Evolutionary conservation across 1,140 invertebrate genomes (phyloP).

Genomic region (Platyscapa corneri): DNA sequence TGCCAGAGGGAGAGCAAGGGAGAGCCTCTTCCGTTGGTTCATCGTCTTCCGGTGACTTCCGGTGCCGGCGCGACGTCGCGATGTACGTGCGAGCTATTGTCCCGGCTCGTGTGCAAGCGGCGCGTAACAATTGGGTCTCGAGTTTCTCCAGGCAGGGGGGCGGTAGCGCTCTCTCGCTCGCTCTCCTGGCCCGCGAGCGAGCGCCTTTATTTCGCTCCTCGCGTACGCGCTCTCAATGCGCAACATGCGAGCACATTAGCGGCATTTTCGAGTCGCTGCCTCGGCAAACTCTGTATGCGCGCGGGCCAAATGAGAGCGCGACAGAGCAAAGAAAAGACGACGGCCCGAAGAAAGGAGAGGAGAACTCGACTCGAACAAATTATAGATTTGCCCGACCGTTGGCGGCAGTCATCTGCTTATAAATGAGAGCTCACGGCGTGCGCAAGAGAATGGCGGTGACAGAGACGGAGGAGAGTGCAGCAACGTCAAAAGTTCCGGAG

Average conservation of each 20-base stretch:
- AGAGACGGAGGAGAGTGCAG: conserved; percentile 10
- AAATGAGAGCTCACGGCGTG: conserved; percentile 56
- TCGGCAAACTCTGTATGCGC: conserved; percentile 51
- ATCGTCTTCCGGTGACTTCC: conserved; percentile 74
- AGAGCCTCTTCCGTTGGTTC: conserved; percentile 69
- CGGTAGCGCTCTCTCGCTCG: conserved; percentile 50
- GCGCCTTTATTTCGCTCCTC: conserved; percentile 36
- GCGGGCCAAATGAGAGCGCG: conserved; percentile 46
- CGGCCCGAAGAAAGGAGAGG: conserved; percentile 52
- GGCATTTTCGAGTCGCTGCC: conserved; percentile 54
- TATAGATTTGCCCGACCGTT: conserved; percentile 72
- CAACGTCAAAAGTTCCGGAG: background rate
- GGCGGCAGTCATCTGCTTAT: conserved; percentile 66
- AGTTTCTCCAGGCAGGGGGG: conserved; percentile 72
- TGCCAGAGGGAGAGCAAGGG: conserved; percentile 7
- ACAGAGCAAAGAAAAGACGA: conserved; percentile 49
- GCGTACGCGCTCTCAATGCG: conserved; percentile 20
- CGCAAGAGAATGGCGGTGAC: background rate
- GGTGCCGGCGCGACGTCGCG: conserved; percentile 63
- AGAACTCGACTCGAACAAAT: conserved; percentile 71
- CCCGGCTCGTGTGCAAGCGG: conserved; percentile 64
- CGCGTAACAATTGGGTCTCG: conserved; percentile 74
- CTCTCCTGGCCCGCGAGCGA: conserved; percentile 32
- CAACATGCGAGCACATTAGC: conserved; percentile 55
- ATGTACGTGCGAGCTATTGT: conserved; percentile 55